These are phyloP conservation scores for Pan troglodytes DNA, from an alignment of 2,113 vertebrate genomes.

Conservation along the genomic window NHGRI_mPanTro3-v2.1_pri NC_086015.1:64474001-64474500, in stretches of 20 bases:
- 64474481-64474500: too few species aligned
- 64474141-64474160: conserved; percentile 41
- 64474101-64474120: conserved; percentile 56
- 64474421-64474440: too few species aligned
- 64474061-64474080: conserved; percentile 23
- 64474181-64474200: conserved; percentile 24
- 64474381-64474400: too few species aligned
- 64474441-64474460: too few species aligned
- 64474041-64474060: neutral
- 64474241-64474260: neutral
- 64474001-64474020: conserved; percentile 76
- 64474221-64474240: conserved; percentile 47
- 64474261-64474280: neutral
- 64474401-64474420: too few species aligned
- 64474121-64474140: conserved; percentile 54
- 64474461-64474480: too few species aligned
- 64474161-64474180: conserved; percentile 39
- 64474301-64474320: neutral
- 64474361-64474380: too few species aligned
- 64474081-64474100: conserved; percentile 64
- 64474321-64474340: neutral
- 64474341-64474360: too few species aligned
- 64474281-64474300: neutral
- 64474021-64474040: conserved; percentile 54
- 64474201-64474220: conserved; percentile 42